Base-by-base conservation (phyloP, 2,888 invertebrate genomes). In the Pterobdella sp. region DNA sequence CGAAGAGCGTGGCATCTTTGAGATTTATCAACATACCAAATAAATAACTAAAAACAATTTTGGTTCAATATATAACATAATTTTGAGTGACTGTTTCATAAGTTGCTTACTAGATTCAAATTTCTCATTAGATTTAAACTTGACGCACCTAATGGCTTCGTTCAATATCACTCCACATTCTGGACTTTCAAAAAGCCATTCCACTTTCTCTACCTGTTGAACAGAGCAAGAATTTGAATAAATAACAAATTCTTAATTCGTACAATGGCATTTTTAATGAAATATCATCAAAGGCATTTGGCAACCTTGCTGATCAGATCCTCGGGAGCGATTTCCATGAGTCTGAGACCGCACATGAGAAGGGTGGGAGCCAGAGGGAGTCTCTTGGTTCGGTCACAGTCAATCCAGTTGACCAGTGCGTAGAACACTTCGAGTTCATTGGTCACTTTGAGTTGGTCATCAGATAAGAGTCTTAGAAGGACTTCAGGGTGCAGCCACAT, bases 321-420 rank as follows among this genome's bases (percentile, higher is more conserved):
- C 52, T 78, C 76, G 4, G 80, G 77, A 2, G 77, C 60, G 26
- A 81, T 81, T 52, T 76, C 73, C 26, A 68, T 49, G 49, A 81
- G 79, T 34, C 79, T 76, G 22, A 81, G 76, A 29, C 77, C 74
- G 22, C 72, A 71, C 35, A 65, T 63, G 74, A 80, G 76, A 7
- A 80, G 69, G 0, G 78, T 77, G 1, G 75, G 74, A 4, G 78
- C 77, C 37, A 77, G 76, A 26, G 76, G 74, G 2, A 78, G 64
- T n/a, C 80, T 68, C 7, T 78, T 77, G n/a, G 74, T 68, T 35
- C 75, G 76, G 73, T 79, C 77, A 77, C 76, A 77, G 67, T 80
- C 78, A n/a, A 81, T 77, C 80, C 80, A 81, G n/a, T 74, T 69
- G n/a, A 76, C 76, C 32, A 77, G 78, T 42, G 80, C 79, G 72